Conservation (phyloP, 2,797 vertebrate genomes). For the Eutrigla gurnardus region DNA sequence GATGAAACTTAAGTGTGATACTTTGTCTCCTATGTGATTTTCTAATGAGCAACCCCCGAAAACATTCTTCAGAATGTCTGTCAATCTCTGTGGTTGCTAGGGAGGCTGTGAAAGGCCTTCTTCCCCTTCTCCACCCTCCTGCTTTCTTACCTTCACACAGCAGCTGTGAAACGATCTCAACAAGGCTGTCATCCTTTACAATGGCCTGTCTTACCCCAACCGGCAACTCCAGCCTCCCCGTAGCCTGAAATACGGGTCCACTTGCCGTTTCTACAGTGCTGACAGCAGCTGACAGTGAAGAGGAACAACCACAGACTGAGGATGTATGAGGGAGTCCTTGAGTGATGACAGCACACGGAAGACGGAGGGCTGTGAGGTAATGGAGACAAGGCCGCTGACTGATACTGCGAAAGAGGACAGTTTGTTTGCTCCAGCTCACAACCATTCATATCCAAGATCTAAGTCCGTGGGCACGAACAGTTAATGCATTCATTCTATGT, state of each 20-base stretch:
- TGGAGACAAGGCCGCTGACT: slow-evolving; percentile 69
- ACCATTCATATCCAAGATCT: slow-evolving; percentile 67
- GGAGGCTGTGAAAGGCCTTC: slow-evolving; percentile 16
- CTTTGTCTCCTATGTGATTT: slow-evolving; percentile 29
- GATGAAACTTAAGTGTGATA: slow-evolving; percentile 49
- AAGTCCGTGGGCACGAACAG: slow-evolving; percentile 39
- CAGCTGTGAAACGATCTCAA: slow-evolving; percentile 56
- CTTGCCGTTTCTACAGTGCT: slow-evolving; percentile 67
- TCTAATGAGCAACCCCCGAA: slow-evolving; percentile 26
- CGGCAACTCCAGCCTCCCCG: slow-evolving; percentile 54
- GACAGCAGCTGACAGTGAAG: slow-evolving; percentile 80
- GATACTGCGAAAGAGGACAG: slow-evolving; percentile 57
- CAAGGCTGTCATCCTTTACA: slow-evolving; percentile 71
- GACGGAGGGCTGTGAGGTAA: slow-evolving; percentile 73
- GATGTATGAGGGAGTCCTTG: slow-evolving; percentile 78
- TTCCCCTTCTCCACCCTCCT: background rate
- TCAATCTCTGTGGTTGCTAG: slow-evolving; percentile 15
- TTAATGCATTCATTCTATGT: slow-evolving; percentile 55
- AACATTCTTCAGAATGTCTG: slow-evolving; percentile 18
- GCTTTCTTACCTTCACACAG: slow-evolving; percentile 44
- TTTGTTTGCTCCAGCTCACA: slow-evolving; percentile 64
- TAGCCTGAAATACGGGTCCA: slow-evolving; percentile 70
- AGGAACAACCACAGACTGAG: slow-evolving; percentile 72
- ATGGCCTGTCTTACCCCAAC: slow-evolving; percentile 62
- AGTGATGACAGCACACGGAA: slow-evolving; percentile 71